These are phyloP conservation scores for Actinopyga echinites DNA, from an alignment of 53 echinoderm and acorn worm species.

Conservation along the genomic window DNA sequence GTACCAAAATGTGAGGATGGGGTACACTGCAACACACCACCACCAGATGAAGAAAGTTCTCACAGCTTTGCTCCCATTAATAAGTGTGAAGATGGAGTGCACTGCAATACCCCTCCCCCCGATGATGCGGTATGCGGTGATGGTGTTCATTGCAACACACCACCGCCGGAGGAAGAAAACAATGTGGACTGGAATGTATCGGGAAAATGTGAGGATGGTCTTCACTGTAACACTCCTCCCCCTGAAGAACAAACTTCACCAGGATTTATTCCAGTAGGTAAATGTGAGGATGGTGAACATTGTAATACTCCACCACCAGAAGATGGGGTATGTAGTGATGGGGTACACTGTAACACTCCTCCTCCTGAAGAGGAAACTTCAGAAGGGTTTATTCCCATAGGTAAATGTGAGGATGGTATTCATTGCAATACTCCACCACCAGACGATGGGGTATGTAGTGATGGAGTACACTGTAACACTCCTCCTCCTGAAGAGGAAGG, in stretches of 20 bases:
- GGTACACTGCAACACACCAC: constrained; percentile 60
- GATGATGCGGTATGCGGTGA: constrained; percentile 66
- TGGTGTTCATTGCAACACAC: constrained; percentile 85
- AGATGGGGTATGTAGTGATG: constrained; percentile 76
- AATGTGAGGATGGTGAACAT: constrained; percentile 67
- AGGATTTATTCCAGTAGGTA: constrained; percentile 32
- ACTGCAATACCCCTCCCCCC: constrained; percentile 87
- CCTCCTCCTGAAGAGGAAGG: constrained; percentile 76
- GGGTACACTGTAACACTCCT: constrained; percentile 80
- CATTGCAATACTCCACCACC: constrained; percentile 82
- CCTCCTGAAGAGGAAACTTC: constrained; percentile 45
- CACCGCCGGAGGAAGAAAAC: constrained; percentile 56
- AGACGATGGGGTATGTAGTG: constrained; percentile 57
- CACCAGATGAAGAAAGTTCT: constrained; percentile 71
- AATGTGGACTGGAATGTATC: background rate
- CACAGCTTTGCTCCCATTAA: constrained; percentile 69
- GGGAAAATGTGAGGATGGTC: constrained; percentile 65
- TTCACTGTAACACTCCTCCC: constrained; percentile 77
- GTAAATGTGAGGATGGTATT: constrained; percentile 64
- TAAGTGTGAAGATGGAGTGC: constrained; percentile 64
- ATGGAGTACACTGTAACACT: constrained; percentile 81
- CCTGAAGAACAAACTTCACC: constrained; percentile 35
- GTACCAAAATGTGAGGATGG: constrained; percentile 54
- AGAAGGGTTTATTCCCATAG: background rate
- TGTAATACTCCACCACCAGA: constrained; percentile 94